Base-by-base conservation (phyloP, 2,888 invertebrate species). In the Sericinus montela region DNA sequence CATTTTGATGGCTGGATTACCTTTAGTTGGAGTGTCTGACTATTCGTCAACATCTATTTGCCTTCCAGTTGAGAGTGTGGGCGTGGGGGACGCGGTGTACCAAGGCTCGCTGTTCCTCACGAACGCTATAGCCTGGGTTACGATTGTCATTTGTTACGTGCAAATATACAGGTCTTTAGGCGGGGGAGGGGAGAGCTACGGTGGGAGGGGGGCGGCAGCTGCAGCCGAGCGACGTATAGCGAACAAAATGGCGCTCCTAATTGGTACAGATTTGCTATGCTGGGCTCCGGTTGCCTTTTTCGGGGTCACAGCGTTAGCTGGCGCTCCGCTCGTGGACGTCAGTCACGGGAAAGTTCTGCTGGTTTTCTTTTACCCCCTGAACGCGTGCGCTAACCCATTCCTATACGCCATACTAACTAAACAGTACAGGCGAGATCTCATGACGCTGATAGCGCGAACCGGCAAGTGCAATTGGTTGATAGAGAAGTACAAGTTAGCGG, bases 301-400 rank as follows among this genome's bases (percentile, higher is more conserved):
- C 67, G 95, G 95, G 0, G 86, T 97, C 4, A 96, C 97, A 0
- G 97, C 97, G 0, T 83, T 97, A 30, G 93, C 95, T 0, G 97
- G 96, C 0, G 92, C 91, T 59, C 96, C 97, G 0, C 79, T 97
- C 54, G 96, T 97, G 36, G 94, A 95, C 60, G 93, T 97, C 0
- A 93, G 94, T 6, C 92, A 93, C 63, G 94, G 94, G 0, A 94
- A 94, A 78, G 93, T 97, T 41, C 82, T 97, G 9, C 81, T 97
- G 52, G 97, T 97, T 7, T 96, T 97, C 73, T 96, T 97, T 72
- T 96, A 97, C 72, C 97, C 97, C 0, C 81, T 98, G 53, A 97
- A 97, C 79, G 95, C 97, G 0, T 97, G 96, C 72, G 96, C 97
- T 32, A 97, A 98, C 82, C 97, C 97, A 0, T 97, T 97, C 85